Percentiles rank a stretch among this genome's conserved stretches.
phyloP scores from a whole-genome alignment of 2,888 invertebrate genomes.

The Matsumyia berberina region DNA sequence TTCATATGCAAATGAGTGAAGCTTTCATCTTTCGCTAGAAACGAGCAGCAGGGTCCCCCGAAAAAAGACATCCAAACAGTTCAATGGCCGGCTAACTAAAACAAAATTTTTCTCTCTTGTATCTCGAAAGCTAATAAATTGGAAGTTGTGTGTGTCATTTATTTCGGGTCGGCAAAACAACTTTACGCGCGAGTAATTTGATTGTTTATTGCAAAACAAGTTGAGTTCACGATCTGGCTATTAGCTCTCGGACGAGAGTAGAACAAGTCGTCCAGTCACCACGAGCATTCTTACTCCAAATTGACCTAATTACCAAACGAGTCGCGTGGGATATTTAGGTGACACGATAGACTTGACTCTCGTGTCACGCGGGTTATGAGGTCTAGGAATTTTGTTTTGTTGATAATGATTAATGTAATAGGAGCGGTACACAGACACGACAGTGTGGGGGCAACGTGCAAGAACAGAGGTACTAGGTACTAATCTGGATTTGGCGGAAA shows the following conservation, averaged over 20 bases:
- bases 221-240: slow-evolving; percentile 19
- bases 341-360: slow-evolving; percentile 32
- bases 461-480: background rate
- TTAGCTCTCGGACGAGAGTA: slow-evolving; percentile 22
- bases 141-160: slow-evolving; percentile 50
- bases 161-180: slow-evolving; percentile 14
- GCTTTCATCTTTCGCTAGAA: slow-evolving; percentile 14
- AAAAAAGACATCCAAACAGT: slow-evolving; percentile 40
- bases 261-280: slow-evolving; percentile 15
- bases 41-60: background rate
- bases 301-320: slow-evolving; percentile 56
- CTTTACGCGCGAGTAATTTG: slow-evolving; percentile 17
- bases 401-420: slow-evolving; percentile 47
- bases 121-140: slow-evolving; percentile 50
- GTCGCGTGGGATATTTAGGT: slow-evolving; percentile 59
- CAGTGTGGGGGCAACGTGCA: slow-evolving; percentile 16
- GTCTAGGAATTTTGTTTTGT: slow-evolving; percentile 41
- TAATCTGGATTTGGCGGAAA: slow-evolving; percentile 27
- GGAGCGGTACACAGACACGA: slow-evolving; percentile 36
- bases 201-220: slow-evolving; percentile 40
- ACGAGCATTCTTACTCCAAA: slow-evolving; percentile 10
- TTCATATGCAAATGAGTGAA: slow-evolving; percentile 57
- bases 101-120: slow-evolving; percentile 35
- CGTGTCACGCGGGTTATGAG: slow-evolving; percentile 17
- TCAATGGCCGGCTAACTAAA: slow-evolving; percentile 59